Percentiles rank a stretch among this genome's conserved stretches.
These are phyloP conservation scores for Ariolimax columbianus DNA, from an alignment of 2,888 invertebrate genomes.

Conservation along the genomic window DNA sequence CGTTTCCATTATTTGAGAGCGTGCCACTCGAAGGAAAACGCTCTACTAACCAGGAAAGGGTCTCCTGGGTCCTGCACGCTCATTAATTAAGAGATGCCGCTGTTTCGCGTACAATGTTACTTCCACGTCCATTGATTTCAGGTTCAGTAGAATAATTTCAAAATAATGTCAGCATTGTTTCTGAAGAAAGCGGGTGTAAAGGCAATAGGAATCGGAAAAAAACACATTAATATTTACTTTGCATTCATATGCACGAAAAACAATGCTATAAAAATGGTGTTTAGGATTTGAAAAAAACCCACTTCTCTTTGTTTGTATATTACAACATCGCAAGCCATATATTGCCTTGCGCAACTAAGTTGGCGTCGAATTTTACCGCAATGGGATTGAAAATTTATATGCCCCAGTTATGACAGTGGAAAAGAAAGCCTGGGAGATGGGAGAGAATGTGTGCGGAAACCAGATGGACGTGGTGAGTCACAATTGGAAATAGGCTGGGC, in stretches of 20 bases:
- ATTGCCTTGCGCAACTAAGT: not conserved
- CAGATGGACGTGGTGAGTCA: too few relatives aligned
- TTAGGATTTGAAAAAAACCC: not conserved
- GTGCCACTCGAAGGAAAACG: not conserved
- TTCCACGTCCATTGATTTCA: not conserved
- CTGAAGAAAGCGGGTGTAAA: not conserved
- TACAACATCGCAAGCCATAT: not conserved
- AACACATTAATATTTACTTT: not conserved
- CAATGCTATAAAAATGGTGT: not conserved
- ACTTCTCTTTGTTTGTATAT: not conserved
- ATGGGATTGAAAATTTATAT: not conserved
- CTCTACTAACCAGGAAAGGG: not conserved
- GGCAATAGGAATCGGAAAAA: not conserved
- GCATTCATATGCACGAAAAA: not conserved
- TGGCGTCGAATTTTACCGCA: not conserved
- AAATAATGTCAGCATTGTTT: not conserved
- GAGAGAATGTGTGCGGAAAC: too few relatives aligned
- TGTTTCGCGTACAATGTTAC: not conserved
- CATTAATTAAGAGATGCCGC: not conserved
- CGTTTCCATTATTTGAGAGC: not conserved
- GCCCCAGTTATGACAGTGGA: not conserved
- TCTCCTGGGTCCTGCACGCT: not conserved
- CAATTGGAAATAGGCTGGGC: too few relatives aligned
- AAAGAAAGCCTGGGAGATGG: too few relatives aligned
- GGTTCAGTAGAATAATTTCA: not conserved